Evolutionary conservation across 2,888 invertebrate species (phyloP), one percentile per base, ranked within the genome.

Genomic region (Baccha elongata): DNA sequence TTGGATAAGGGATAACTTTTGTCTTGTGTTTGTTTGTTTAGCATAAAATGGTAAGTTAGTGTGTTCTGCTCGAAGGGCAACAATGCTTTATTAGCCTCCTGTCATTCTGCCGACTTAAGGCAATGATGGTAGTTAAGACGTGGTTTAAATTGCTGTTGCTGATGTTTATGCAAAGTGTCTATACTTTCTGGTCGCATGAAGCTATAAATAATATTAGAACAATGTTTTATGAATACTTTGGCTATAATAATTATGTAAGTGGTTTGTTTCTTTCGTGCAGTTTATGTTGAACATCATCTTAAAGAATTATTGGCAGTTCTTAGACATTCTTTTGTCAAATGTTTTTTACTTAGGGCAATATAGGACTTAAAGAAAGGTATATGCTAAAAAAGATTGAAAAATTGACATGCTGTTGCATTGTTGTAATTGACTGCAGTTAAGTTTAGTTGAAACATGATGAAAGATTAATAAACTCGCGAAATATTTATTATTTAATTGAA

Each of bases 81-180:
- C 60, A 62, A 78, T 72, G 83, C 67, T 83, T 78, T 71, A 83
- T 83, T 83, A 83, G 72, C 72, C 62, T 83, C 72, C 62, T 83
- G 83, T 83, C 83, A 78, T 55, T 73, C 62, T 46, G 26, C 55
- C 44, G 68, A 40, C 83, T 64, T 68, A 78, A 50, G 55, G n/a
- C 7, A 11, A 71, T 52, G 42, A 78, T 68, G 60, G 67, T 64
- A 79, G 67, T 73, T 80, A 69, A 68, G 68, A 78, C 68, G 50
- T 81, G 69, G 29, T 44, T 48, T 23, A 69, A 80, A 74, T 80
- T 69, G 50, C 60, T 53, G 71, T 53, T 37, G 60, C 42, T 71
- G 23, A 23, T 32, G 23, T 40, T 65, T 72, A 68, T 78, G 68
- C 72, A 76, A 83, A 83, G 76, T 76, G 13, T 37, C 40, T 15